Percentiles rank a stretch among this genome's conserved stretches.
phyloP scores from a whole-genome alignment of 2,113 vertebrate species.

The Mohoua ochrocephala region DNA sequence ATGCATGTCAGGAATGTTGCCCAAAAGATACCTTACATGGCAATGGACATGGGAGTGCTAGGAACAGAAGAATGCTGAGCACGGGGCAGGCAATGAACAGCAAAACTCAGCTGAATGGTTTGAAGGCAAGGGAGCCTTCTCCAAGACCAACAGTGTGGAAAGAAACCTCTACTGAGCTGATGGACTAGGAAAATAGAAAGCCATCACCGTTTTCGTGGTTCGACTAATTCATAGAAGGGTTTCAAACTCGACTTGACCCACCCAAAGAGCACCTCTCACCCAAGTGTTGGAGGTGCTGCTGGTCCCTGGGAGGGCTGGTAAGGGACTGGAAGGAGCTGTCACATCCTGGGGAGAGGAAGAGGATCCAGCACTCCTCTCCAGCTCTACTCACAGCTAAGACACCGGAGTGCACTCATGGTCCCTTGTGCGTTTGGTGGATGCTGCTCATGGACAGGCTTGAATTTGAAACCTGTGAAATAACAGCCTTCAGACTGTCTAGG shows the following conservation, averaged over 20 bases:
- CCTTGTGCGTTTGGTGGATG: neutral
- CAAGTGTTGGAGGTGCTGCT: neutral
- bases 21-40: neutral
- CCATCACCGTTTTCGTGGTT: neutral
- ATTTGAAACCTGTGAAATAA: neutral
- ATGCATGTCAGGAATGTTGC: neutral
- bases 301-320: neutral
- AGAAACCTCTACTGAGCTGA: neutral
- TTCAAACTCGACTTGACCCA: neutral
- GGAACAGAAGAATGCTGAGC: neutral
- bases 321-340: neutral
- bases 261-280: neutral
- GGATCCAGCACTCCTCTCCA: neutral
- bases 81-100: neutral
- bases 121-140: neutral
- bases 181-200: neutral
- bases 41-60: neutral
- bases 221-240: neutral
- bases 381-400: neutral
- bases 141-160: neutral
- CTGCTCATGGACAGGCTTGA: neutral
- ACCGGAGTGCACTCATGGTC: rapidly evolving
- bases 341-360: neutral
- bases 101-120: neutral
- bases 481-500: neutral